Evolutionary conservation across 2,888 invertebrate genomes (phyloP).

Genomic region (Phasia obesa): DNA sequence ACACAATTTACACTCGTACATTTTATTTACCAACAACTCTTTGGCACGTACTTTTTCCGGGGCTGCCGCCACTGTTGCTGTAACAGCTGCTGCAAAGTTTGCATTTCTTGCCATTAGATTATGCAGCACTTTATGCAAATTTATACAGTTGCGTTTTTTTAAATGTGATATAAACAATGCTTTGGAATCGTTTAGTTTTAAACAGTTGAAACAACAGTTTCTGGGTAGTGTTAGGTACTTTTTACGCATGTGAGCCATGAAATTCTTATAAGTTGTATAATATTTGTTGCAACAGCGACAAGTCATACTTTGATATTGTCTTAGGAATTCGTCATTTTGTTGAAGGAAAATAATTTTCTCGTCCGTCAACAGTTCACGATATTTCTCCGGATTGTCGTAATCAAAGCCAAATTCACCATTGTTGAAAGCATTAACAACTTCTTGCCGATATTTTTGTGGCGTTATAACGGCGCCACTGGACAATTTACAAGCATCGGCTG

Average conservation of each 20-base stretch:
- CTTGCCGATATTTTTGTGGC: constrained; percentile 78
- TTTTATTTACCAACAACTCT: constrained; percentile 81
- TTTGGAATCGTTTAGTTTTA: constrained; percentile 82
- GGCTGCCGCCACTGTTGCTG: constrained; percentile 73
- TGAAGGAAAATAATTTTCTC: constrained; percentile 81
- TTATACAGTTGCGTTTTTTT: constrained; percentile 82
- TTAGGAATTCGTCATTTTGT: constrained; percentile 81
- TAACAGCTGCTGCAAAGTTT: constrained; percentile 72
- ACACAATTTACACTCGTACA: constrained; percentile 82
- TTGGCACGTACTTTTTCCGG: constrained; percentile 81
- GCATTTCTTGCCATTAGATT: constrained; percentile 76
- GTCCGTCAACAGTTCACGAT: constrained; percentile 79
- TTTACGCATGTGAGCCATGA: constrained; percentile 83
- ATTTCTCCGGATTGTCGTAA: constrained; percentile 81
- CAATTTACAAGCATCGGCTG: constrained; percentile 76
- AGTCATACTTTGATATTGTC: constrained; percentile 82
- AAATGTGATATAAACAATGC: constrained; percentile 82
- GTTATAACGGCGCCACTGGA: constrained; percentile 76
- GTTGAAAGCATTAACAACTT: constrained; percentile 78
- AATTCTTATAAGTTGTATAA: constrained; percentile 81
- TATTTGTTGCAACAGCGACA: constrained; percentile 82
- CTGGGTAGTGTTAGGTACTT: constrained; percentile 81
- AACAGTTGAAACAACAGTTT: constrained; percentile 82
- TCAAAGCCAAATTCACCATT: constrained; percentile 79
- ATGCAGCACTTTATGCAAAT: constrained; percentile 80